A percentile compares a stretch with the other conserved stretches of the same genome.
Conservation (phyloP, 2,888 invertebrate species). For the Sialis fuliginosa region DNA sequence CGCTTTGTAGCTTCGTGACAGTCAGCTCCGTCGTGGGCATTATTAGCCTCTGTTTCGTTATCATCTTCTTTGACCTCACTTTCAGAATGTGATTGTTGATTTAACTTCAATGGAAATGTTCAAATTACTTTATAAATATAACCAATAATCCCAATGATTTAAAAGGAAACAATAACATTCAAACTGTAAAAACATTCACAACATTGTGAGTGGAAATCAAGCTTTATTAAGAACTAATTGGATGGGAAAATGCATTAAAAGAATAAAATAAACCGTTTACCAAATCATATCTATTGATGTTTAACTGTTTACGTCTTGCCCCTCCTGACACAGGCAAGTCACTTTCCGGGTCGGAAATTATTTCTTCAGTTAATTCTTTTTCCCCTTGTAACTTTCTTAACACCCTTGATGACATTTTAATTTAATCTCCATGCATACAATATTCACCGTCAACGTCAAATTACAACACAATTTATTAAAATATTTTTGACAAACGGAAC, state of each 20-base stretch:
- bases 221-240: no score
- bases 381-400: conserved; percentile 45
- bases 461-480: no score
- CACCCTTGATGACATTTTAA: conserved; percentile 43
- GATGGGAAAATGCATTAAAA: no score
- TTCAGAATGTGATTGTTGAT: conserved; percentile 47
- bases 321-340: conserved; percentile 32
- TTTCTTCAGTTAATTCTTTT: conserved; percentile 29
- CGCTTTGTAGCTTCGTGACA: conserved; percentile 31
- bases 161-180: no score
- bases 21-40: conserved; percentile 29
- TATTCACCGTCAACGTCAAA: no score
- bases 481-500: no score
- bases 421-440: not conserved
- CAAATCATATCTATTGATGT: conserved; percentile 52
- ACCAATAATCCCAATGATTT: not conserved
- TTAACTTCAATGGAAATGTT: conserved; percentile 27
- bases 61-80: conserved; percentile 53
- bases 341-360: conserved; percentile 30
- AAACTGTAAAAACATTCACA: no score
- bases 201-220: no score
- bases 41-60: conserved; percentile 40
- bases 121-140: conserved; percentile 1
- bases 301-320: conserved; percentile 36
- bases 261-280: conserved; percentile 24